These are phyloP conservation scores for Indicator indicator DNA, from an alignment of 2,113 vertebrate genomes.

Conservation along the genomic window DNA sequence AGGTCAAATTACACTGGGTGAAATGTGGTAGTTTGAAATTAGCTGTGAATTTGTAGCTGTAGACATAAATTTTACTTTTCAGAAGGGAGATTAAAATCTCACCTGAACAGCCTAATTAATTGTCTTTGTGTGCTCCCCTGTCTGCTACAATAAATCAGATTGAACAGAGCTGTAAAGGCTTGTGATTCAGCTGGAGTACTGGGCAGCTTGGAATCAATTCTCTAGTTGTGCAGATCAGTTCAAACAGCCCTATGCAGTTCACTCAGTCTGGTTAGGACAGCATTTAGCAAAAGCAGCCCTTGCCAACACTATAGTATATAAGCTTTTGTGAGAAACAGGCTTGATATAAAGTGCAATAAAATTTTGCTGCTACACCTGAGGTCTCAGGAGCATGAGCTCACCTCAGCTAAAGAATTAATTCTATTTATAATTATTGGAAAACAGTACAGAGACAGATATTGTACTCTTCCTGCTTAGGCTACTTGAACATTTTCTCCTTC, in stretches of 20 bases:
- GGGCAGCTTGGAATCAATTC: background rate
- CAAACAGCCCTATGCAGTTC: background rate
- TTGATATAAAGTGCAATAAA: background rate
- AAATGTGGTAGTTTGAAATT: background rate
- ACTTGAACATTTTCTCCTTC: background rate
- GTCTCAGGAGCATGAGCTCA: background rate
- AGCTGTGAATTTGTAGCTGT: background rate
- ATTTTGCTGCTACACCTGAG: background rate
- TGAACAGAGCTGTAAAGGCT: background rate
- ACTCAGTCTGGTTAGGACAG: background rate
- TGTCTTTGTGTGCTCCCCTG: background rate
- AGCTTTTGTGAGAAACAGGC: background rate
- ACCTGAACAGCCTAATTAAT: background rate
- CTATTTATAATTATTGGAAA: background rate
- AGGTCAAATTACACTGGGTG: background rate
- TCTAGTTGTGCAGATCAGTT: background rate
- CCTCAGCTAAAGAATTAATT: background rate
- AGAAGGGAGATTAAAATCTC: background rate
- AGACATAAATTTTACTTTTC: background rate
- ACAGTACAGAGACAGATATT: background rate
- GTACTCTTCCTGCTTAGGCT: background rate
- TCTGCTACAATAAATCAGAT: background rate
- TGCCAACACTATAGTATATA: background rate
- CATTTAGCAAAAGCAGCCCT: background rate
- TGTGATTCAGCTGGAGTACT: background rate